Evolutionary conservation across 2,113 vertebrate species (phyloP).

Genomic region (Paedocypris sp.): DNA sequence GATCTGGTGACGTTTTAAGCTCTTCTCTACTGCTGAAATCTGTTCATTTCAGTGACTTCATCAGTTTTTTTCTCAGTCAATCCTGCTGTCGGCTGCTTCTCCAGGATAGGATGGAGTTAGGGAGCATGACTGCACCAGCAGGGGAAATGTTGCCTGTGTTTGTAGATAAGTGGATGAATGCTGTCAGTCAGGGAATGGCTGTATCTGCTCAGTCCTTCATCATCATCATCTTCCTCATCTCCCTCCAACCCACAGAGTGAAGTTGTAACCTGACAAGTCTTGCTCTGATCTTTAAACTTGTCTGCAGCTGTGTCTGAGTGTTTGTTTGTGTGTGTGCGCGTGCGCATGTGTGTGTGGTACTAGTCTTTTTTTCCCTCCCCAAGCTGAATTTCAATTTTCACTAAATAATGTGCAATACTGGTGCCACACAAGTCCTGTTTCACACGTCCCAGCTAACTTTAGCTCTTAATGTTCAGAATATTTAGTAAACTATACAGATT

Average conservation of each 20-base stretch:
- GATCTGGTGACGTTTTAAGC: too few relatives aligned
- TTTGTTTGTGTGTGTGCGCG: not conserved
- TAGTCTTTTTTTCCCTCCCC: too few relatives aligned
- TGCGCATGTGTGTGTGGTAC: slow-evolving; percentile 21
- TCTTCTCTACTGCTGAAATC: not conserved
- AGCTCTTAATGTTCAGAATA: too few relatives aligned
- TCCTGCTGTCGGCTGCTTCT: slow-evolving; percentile 1
- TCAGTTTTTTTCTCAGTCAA: not conserved
- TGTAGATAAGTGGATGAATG: not conserved
- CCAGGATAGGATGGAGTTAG: not conserved
- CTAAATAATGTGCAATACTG: too few relatives aligned
- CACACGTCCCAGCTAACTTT: too few relatives aligned
- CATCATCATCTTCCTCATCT: slow-evolving; percentile 29
- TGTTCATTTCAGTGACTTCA: not conserved
- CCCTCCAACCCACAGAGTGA: slow-evolving; percentile 27
- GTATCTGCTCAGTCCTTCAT: slow-evolving; percentile 22
- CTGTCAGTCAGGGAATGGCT: not conserved
- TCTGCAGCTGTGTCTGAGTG: too few relatives aligned
- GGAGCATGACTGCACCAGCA: slow-evolving; percentile 5
- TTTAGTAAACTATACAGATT: too few relatives aligned
- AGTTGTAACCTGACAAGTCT: slow-evolving; percentile 36
- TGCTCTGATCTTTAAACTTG: too few relatives aligned
- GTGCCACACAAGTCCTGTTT: too few relatives aligned
- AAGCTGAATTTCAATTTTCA: too few relatives aligned
- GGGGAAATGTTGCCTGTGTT: not conserved